Evolutionary conservation across 1,140 invertebrate genomes (phyloP), one percentile per base, ranked within the genome.

Genomic region (Drosophila bocqueti): DNA sequence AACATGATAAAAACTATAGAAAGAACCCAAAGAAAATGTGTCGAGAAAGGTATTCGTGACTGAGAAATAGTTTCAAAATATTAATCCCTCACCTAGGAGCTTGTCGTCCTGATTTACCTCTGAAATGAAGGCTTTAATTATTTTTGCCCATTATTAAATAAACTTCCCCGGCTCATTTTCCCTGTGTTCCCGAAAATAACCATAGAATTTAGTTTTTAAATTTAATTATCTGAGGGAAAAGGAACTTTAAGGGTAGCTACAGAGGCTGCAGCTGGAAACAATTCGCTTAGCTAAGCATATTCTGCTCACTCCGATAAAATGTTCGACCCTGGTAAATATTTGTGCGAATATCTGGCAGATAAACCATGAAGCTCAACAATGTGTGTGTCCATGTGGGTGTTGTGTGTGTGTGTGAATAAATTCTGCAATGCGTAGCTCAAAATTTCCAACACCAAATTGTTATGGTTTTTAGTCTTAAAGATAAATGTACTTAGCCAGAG

Each of bases 391-490:
- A 43, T 65, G 59, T 59, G 74, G 40, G 74, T 57, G 43, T 57
- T 67, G 61, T 47, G 38, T 71, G 31, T 63, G 29, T 66, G 43
- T 67, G 58, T 52, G 66, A 43, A 46, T 69, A 79, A 58, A 84
- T 87, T 90, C 77, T 85, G 85, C 81, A 81, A 57, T 87, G 81
- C 81, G 81, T 90, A 81, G 85, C 85, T 85, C 63, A 69, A 83
- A 87, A 85, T 90, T 86, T 77, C 80, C 79, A 79, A 84, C 85
- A 76, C 83, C 60, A 89, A 89, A 86, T 85, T 85, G 83, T 85
- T 85, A 79, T 85, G 82, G 83, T 82, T 66, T 82, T 66, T 68
- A 69, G 79, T 58, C 73, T 82, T 61, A 63, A 79, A 79, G 76
- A 79, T 79, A 79, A 79, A 79, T 58, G 60, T 64, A 71, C 58